phyloP scores from a whole-genome alignment of 2,113 vertebrate species.

The Rhabdomys dilectus region DNA sequence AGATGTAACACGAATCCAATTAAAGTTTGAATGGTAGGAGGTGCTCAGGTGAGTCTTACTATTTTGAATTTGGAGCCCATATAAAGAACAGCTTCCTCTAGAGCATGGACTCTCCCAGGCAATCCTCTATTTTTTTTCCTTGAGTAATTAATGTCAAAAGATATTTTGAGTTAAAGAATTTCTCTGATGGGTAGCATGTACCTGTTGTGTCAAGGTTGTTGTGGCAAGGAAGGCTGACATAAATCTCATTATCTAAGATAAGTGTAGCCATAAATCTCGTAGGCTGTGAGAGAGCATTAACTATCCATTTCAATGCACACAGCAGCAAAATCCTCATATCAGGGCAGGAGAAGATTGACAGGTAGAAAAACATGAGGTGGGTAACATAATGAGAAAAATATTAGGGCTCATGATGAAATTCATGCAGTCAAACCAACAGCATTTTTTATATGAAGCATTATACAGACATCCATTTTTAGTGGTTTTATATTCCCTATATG shows the following conservation, averaged over 20 bases:
- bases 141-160: no score
- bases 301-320: neutral
- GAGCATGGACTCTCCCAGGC: no score
- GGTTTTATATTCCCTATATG: neutral
- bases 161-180: no score
- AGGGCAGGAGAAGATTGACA: neutral
- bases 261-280: neutral
- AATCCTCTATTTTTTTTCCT: no score
- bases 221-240: no score
- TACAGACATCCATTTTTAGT: neutral
- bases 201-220: no score
- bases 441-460: neutral
- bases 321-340: neutral
- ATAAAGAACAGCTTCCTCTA: no score
- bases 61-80: no score
- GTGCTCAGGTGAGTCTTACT: no score
- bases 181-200: no score
- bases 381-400: neutral
- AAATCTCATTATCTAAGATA: neutral
- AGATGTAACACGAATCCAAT: no score
- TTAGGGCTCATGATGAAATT: neutral
- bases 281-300: neutral
- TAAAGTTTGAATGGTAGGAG: no score
- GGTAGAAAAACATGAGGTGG: neutral
- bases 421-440: neutral